Base-by-base conservation (phyloP, 2,888 invertebrate genomes). In the Drosophila niveifrons region DNA sequence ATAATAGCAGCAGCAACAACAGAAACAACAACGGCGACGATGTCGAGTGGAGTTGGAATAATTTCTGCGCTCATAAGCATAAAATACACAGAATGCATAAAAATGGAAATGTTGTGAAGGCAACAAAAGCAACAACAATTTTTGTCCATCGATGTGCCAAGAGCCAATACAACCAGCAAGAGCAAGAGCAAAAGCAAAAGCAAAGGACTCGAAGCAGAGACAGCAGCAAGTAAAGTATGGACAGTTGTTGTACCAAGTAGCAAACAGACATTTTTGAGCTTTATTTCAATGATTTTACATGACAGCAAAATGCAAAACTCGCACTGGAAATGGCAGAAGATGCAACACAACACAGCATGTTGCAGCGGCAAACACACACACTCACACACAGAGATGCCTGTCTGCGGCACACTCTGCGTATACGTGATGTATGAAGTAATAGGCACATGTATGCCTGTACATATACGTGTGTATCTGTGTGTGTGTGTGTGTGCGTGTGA, bases 221-320 rank as follows among this genome's bases (percentile, higher is more conserved):
- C 31, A 51, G 61, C 31, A 43, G 67, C 61, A n/a, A n/a, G n/a
- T 50, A 51, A 64, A 72, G 36, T n/a, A 62, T 58, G 72, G 76
- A 81, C 87, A 81, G 79, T 78, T 81, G 88, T 88, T 84, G 17
- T 44, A 2, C 15, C 7, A 43, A 2, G 7, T 44, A 44, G 4
- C 23, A 23, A 23, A 6, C 23, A 23, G 23, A 23, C 23, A 23
- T 23, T 23, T 23, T 23, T 18, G 44, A 84, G 87, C 84, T 83
- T 83, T 87, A 90, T 89, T 81, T 77, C 75, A 76, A 74, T 78
- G 80, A 89, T 88, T 89, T 81, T 78, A 84, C 81, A 82, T 80
- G 81, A 76, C 74, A 28, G 72, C 68, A 78, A 78, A 81, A 70
- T 76, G 70, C 80, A 65, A 47, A 55, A 17, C 23, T 34, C 15